A percentile compares a stretch with the other conserved stretches of the same genome.
These are phyloP conservation scores for Aplochiton taeniatus DNA, from an alignment of 2,797 vertebrate genomes.

Conservation along the genomic window DNA sequence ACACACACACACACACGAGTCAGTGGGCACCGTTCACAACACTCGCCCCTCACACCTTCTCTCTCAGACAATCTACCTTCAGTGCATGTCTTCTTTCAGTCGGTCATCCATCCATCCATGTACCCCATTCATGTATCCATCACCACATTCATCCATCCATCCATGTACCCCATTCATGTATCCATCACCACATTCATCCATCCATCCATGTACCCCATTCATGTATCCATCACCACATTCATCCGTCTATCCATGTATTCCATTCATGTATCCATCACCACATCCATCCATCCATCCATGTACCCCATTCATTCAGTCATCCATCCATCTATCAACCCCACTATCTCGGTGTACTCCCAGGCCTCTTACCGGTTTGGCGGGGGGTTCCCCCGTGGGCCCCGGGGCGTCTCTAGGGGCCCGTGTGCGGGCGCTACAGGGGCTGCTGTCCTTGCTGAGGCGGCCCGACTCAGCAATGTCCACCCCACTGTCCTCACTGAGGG, in stretches of 20 bases:
- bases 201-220: neutral
- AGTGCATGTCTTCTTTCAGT: neutral
- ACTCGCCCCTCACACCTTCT: neutral
- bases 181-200: neutral
- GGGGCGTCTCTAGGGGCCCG: conserved; percentile 73
- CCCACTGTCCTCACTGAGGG: conserved; percentile 95
- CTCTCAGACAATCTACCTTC: neutral
- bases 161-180: neutral
- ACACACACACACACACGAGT: no score
- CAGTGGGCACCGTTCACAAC: no score
- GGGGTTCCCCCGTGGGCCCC: conserved; percentile 73
- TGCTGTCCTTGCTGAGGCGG: conserved; percentile 80
- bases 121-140: neutral
- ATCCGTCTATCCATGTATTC: neutral
- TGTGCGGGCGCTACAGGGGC: conserved; percentile 72
- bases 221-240: neutral
- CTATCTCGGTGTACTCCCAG: conserved; percentile 3
- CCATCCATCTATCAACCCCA: rapidly evolving
- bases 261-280: neutral
- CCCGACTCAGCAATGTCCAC: conserved; percentile 88
- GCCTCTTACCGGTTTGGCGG: conserved; percentile 86
- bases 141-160: neutral
- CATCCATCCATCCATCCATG: neutral
- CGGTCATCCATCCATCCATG: neutral
- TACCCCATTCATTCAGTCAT: neutral